Base-by-base conservation (phyloP, 2,888 invertebrate genomes). In the Mythimna ferrago region DNA sequence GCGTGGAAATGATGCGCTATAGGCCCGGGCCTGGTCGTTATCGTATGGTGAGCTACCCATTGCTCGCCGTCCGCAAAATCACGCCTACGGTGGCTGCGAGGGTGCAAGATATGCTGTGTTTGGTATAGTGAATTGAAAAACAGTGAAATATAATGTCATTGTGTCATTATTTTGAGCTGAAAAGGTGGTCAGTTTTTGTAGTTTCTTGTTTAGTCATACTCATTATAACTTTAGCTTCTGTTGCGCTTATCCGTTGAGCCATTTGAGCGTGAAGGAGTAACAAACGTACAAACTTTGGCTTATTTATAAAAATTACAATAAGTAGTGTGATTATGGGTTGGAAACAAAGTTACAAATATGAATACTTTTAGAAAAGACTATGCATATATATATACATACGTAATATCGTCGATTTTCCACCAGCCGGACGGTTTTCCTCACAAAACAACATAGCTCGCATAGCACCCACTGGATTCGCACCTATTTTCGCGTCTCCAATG, bases 401-500 rank as follows among this genome's bases (percentile, higher is more conserved):
- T n/a, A 51, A 51, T 14, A 1, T 14, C 6, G 1, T 21, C 35
- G 10, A 2, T 56, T 56, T 44, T 19, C 19, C 19, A n/a, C 16
- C 2, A 21, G 14, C 32, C 57, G 3, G 19, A 7, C 2, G 2
- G 19, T 19, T 60, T 60, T 35, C 19, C 10, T 32, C 32, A 3
- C 58, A 19, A 6, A 54, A 10, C n/a, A 44, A 26, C 2, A 9
- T 26, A 65, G 2, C 21, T 80, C 61, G 71, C 71, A 72, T 76
- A 83, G 77, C 78, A 78, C 10, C 44, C 11, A 71, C 66, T 80
- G 75, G 73, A 69, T 38, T 2, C 4, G 10, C 0, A 0, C 71
- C 61, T 58, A 72, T 69, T 70, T 80, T 86, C 71, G 73, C 86
- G 76, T 82, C 84, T 77, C 76, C 76, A 66, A 68, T 66, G 66